These are phyloP conservation scores for Drosophila equinoxialis DNA, from an alignment of 1,140 invertebrate genomes.

Conservation along the genomic window DNA sequence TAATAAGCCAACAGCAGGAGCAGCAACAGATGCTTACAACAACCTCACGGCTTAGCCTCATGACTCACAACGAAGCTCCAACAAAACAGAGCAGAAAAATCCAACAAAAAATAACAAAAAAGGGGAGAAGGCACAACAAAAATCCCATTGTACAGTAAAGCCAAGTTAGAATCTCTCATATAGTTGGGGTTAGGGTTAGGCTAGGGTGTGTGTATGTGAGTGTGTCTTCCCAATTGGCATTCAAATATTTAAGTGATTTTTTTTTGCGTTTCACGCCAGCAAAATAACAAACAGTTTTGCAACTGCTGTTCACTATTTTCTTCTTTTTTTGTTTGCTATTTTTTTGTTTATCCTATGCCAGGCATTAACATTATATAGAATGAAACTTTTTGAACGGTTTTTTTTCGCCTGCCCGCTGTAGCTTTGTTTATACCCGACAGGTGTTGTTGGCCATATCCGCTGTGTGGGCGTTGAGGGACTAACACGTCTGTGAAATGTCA, in stretches of 20 bases:
- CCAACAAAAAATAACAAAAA: background rate
- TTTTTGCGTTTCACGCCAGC: constrained; percentile 54
- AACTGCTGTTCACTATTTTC: constrained; percentile 59
- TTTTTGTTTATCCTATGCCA: constrained; percentile 9
- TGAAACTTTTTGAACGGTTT: constrained; percentile 18
- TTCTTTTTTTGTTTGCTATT: constrained; percentile 30
- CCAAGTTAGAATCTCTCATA: constrained; percentile 9
- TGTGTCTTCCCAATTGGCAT: constrained; percentile 65
- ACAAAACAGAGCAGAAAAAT: background rate
- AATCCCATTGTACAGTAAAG: constrained; percentile 45
- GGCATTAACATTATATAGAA: constrained; percentile 41
- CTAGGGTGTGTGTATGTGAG: background rate
- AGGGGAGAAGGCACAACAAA: constrained; percentile 38
- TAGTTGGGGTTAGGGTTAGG: background rate
- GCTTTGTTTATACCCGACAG: constrained; percentile 44
- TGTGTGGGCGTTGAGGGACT: constrained; percentile 67
- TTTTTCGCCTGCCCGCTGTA: constrained; percentile 30
- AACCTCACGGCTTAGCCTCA: constrained; percentile 58
- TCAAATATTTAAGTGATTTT: constrained; percentile 76
- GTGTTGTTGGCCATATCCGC: constrained; percentile 71
- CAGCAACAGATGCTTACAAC: constrained; percentile 67
- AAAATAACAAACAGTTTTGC: constrained; percentile 55
- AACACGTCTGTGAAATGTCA: constrained; percentile 81
- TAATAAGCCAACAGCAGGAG: constrained; percentile 11
- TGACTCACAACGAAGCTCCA: constrained; percentile 41